Evolutionary conservation across 2,888 invertebrate species (phyloP).

Genomic region (Petrolisthes cinctipes): DNA sequence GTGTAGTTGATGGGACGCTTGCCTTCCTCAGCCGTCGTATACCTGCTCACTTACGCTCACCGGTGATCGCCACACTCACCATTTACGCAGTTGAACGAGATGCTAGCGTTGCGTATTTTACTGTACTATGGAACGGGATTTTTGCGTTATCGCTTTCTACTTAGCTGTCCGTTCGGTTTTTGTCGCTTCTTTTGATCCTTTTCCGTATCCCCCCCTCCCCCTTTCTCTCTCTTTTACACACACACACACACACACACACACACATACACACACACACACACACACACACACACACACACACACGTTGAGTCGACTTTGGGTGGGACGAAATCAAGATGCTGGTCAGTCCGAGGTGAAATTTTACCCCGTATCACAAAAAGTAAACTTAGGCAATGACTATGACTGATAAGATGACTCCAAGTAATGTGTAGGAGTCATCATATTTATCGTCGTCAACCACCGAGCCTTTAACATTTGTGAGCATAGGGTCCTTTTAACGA

Average conservation of each 20-base stretch:
- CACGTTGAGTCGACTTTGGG: too few species aligned
- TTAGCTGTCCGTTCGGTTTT: neutral
- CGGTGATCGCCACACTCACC: neutral
- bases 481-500: too few species aligned
- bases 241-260: neutral
- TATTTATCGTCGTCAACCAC: too few species aligned
- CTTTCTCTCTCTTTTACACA: neutral
- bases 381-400: too few species aligned
- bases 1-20: slow-evolving; percentile 31
- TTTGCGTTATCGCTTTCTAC: neutral
- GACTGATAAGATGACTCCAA: too few species aligned
- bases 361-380: too few species aligned
- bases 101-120: neutral
- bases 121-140: neutral
- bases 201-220: neutral
- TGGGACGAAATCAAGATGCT: too few species aligned
- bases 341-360: too few species aligned
- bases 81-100: neutral
- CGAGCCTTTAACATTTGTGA: too few species aligned
- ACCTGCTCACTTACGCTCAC: slow-evolving; percentile 14
- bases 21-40: slow-evolving; percentile 4
- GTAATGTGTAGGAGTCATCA: too few species aligned
- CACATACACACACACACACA: neutral
- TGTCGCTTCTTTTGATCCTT: neutral
- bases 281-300: neutral